Evolutionary conservation across 2,888 invertebrate species (phyloP), one percentile per base, ranked within the genome.

Genomic region (Tiliacea citrago): DNA sequence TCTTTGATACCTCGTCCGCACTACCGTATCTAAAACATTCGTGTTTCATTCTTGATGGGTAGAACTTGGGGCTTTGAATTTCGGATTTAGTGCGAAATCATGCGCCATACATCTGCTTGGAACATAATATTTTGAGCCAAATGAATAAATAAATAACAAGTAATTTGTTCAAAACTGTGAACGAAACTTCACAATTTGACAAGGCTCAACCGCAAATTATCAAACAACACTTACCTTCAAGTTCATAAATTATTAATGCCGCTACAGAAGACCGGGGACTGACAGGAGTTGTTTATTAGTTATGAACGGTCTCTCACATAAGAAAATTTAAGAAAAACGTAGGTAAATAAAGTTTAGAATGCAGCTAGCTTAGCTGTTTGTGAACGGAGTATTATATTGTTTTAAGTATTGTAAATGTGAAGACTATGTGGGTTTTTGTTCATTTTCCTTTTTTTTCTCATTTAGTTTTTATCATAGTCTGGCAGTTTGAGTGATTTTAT

Each of bases 1-100:
- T 29, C 55, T 74, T 73, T 74, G 62, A 73, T 49, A 53, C 47
- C 29, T 10, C n/a, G 42, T 51, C 21, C 21, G 21, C 21, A 12
- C 24, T 61, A n/a, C 5, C 1, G 35, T 16, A 45, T 21, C 10
- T 55, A 13, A 55, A 74, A 29, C n/a, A 57, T 42, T 74, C 7
- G 9, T 29, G 39, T 55, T 62, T 1, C 12, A 8, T 45, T 45
- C 10, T 6, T 29, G 47, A 13, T 21, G 7, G 2, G 16, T 18
- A 49, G 12, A 12, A 42, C 21, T 29, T 16, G 9, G 16, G 18
- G 29, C 42, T 42, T 60, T 51, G 16, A 55, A 68, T 47, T 68
- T 55, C 1, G 47, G 5, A 73, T 47, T 29, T 24, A 8, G 12
- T 69, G 4, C 18, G 21, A 68, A 47, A 42, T 3, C 4, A 12